phyloP scores from a whole-genome alignment of 2,888 invertebrate species.

The Chydorus sphaericus region DNA sequence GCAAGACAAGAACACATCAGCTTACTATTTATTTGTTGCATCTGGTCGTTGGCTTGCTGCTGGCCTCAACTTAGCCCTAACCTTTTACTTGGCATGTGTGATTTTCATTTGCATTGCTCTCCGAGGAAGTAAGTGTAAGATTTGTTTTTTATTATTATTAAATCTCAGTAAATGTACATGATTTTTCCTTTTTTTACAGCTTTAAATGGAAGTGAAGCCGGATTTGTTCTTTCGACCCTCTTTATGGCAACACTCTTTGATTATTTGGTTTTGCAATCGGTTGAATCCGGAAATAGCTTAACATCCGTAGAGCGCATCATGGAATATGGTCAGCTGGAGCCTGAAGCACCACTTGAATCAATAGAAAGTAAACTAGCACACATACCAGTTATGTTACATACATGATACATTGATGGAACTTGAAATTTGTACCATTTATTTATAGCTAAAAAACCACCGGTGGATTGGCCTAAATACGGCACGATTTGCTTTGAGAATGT shows the following conservation, averaged over 20 bases:
- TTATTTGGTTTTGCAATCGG: slow-evolving; percentile 86
- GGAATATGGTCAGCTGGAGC: slow-evolving; percentile 56
- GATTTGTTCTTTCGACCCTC: slow-evolving; percentile 25
- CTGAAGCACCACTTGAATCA: slow-evolving; percentile 45
- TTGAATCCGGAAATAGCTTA: slow-evolving; percentile 74
- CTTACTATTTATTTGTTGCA: slow-evolving; percentile 80
- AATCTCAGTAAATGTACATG: not conserved
- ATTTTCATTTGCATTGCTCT: slow-evolving; percentile 69
- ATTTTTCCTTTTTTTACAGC: too few relatives aligned
- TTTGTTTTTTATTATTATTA: not conserved
- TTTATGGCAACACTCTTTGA: slow-evolving; percentile 35
- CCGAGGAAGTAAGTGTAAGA: slow-evolving; percentile 29
- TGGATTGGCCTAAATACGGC: too few relatives aligned
- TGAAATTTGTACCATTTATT: too few relatives aligned
- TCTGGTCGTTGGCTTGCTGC: slow-evolving; percentile 86
- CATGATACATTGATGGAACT: too few relatives aligned
- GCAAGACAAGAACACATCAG: slow-evolving; percentile 63
- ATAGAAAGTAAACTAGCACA: too few relatives aligned
- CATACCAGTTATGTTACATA: too few relatives aligned
- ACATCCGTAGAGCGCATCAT: slow-evolving; percentile 33
- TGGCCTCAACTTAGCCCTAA: slow-evolving; percentile 77
- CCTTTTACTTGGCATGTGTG: slow-evolving; percentile 68
- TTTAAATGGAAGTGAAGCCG: slow-evolving; percentile 23
- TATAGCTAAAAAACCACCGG: too few relatives aligned
- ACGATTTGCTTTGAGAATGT: too few relatives aligned